These are phyloP conservation scores for Chloroclysta siterata DNA, from an alignment of 2,888 invertebrate genomes.

Conservation along the genomic window DNA sequence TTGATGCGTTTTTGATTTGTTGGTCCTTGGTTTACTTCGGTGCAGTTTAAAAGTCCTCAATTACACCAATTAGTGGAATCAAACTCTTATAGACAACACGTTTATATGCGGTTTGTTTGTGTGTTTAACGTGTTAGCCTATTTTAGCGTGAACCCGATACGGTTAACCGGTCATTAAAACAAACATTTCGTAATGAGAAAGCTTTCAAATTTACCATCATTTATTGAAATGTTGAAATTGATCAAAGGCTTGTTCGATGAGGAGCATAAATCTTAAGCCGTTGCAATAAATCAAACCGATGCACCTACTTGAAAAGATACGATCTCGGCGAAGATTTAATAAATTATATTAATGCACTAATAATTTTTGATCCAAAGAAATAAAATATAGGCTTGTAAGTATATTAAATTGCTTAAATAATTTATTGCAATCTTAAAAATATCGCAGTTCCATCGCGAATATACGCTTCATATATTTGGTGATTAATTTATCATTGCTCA, in stretches of 20 bases:
- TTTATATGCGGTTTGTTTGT: constrained; percentile 18
- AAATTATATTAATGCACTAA: constrained; percentile 9
- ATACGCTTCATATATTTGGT: constrained; percentile 36
- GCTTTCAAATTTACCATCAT: constrained; percentile 37
- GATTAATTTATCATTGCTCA: constrained; percentile 34
- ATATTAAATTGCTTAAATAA: not conserved
- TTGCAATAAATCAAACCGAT: constrained; percentile 37
- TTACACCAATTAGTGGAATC: constrained; percentile 35
- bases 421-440: constrained; percentile 21
- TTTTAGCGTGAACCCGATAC: constrained; percentile 24
- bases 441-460: constrained; percentile 29
- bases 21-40: constrained; percentile 56
- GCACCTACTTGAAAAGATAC: constrained; percentile 11
- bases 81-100: constrained; percentile 32
- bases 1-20: constrained; percentile 68
- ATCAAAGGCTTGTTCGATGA: constrained; percentile 51
- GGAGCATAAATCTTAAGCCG: constrained; percentile 50
- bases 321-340: not conserved
- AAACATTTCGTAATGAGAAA: constrained; percentile 45
- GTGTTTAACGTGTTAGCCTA: not conserved
- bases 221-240: constrained; percentile 60
- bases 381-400: constrained; percentile 2
- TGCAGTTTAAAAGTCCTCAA: constrained; percentile 37
- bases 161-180: constrained; percentile 40
- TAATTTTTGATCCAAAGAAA: not conserved